A percentile compares a stretch with the other conserved stretches of the same genome.
phyloP scores from a whole-genome alignment of 2,797 vertebrate species.

The Sebastes goodei region DNA sequence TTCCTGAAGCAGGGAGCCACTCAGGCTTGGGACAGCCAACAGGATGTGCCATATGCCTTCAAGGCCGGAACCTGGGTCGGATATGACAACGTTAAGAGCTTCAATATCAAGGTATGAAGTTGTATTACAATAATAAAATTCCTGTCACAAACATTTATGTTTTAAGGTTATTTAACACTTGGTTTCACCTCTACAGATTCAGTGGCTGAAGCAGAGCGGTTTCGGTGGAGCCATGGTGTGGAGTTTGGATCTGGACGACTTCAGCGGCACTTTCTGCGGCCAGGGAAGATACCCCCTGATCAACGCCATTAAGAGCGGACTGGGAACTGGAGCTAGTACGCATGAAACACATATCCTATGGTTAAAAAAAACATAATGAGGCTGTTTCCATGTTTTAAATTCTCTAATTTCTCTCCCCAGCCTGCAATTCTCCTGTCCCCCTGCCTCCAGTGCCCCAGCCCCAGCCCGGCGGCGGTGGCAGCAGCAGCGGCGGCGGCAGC shows the following conservation, averaged over 20 bases:
- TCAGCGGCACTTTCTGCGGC: conserved; percentile 79
- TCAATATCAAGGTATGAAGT: conserved; percentile 73
- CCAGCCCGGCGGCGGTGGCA: no score
- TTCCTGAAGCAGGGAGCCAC: conserved; percentile 78
- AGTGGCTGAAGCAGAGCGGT: conserved; percentile 74
- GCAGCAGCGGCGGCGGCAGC: background rate
- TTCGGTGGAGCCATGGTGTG: conserved; percentile 73
- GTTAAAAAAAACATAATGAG: background rate
- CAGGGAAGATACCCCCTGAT: conserved; percentile 79
- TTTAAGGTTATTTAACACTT: background rate
- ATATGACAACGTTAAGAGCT: conserved; percentile 81
- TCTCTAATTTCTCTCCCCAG: conserved; percentile 21
- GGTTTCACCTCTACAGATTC: conserved; percentile 51
- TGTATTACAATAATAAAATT: background rate
- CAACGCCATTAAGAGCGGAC: conserved; percentile 74
- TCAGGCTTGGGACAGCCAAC: conserved; percentile 73
- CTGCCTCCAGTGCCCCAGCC: conserved; percentile 39
- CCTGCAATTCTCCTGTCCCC: conserved; percentile 31
- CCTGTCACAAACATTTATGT: background rate
- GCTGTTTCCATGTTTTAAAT: background rate
- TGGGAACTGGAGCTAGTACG: conserved; percentile 59
- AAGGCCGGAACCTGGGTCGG: conserved; percentile 76
- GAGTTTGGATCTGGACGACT: conserved; percentile 79
- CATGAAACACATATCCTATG: background rate
- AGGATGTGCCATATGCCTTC: conserved; percentile 77